Percentiles rank a stretch among this genome's conserved stretches.
phyloP scores from a whole-genome alignment of 1,140 invertebrate species.

The Pentalonia nigronervosa region DNA sequence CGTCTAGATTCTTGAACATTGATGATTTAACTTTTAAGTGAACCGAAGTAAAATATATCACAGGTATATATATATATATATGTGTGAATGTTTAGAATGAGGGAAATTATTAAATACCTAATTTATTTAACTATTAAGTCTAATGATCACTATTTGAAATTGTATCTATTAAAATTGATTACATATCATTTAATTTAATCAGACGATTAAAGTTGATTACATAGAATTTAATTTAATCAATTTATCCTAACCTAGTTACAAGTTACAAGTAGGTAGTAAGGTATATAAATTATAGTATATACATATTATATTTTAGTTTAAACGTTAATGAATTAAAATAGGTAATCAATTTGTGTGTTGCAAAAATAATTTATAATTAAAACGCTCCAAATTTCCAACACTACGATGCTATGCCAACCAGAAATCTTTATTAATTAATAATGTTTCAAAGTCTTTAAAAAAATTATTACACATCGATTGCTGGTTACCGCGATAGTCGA shows the following conservation, averaged over 20 bases:
- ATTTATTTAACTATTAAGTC: conserved; percentile 8
- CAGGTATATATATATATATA: background rate
- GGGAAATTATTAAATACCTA: conserved; percentile 8
- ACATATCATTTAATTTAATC: conserved; percentile 3
- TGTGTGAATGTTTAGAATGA: background rate
- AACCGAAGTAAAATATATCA: background rate
- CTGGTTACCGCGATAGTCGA: background rate
- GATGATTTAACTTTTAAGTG: conserved; percentile 21
- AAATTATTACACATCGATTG: background rate
- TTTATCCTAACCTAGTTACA: background rate
- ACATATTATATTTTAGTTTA: background rate
- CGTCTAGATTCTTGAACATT: background rate
- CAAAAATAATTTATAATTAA: background rate
- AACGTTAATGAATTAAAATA: background rate
- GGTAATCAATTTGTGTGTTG: background rate
- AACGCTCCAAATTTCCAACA: background rate
- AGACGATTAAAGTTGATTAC: background rate
- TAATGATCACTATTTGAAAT: background rate
- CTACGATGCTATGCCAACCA: background rate
- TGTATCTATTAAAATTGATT: conserved; percentile 6
- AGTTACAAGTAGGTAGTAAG: background rate
- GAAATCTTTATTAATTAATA: background rate
- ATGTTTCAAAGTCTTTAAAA: background rate
- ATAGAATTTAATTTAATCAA: conserved; percentile 8
- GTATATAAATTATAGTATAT: too few species aligned